phyloP scores from a whole-genome alignment of 2,113 vertebrate species.

The Urocynchramus pylzowi region DNA sequence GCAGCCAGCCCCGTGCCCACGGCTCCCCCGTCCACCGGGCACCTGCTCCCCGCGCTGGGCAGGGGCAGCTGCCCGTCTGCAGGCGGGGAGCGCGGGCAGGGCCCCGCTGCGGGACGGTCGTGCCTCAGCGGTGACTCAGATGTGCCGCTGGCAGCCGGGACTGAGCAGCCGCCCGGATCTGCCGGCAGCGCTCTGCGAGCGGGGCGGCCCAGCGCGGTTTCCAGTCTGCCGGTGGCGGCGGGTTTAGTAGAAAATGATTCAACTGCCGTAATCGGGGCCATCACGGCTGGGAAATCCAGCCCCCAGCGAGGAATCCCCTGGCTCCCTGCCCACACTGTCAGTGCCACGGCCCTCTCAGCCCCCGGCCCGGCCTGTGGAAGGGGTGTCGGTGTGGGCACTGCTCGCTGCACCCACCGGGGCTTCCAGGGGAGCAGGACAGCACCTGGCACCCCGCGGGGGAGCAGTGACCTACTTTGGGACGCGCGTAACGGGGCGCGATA shows the following conservation, averaged over 20 bases:
- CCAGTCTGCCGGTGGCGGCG: neutral
- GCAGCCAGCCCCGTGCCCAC: neutral
- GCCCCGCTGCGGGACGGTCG: neutral
- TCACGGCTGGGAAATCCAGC: conserved; percentile 45
- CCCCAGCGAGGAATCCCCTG: conserved; percentile 40
- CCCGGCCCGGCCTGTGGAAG: neutral
- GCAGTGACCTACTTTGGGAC: conserved; percentile 30
- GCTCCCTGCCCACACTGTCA: neutral
- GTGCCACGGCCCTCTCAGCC: neutral
- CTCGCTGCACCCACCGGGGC: neutral
- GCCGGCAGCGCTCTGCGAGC: neutral
- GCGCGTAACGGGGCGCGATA: neutral
- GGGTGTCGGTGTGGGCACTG: neutral
- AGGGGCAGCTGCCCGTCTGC: neutral
- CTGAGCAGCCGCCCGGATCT: neutral
- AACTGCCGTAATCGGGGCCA: conserved; percentile 18
- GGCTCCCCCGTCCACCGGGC: neutral
- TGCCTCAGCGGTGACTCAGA: neutral
- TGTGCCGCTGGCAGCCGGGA: neutral
- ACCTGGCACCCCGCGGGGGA: neutral
- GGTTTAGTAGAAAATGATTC: conserved; percentile 51
- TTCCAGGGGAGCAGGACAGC: neutral
- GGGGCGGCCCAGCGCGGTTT: neutral
- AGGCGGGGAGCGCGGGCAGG: neutral
- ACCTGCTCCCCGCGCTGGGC: neutral